phyloP scores from a whole-genome alignment of 1,140 invertebrate species.

The Papilio helenus region DNA sequence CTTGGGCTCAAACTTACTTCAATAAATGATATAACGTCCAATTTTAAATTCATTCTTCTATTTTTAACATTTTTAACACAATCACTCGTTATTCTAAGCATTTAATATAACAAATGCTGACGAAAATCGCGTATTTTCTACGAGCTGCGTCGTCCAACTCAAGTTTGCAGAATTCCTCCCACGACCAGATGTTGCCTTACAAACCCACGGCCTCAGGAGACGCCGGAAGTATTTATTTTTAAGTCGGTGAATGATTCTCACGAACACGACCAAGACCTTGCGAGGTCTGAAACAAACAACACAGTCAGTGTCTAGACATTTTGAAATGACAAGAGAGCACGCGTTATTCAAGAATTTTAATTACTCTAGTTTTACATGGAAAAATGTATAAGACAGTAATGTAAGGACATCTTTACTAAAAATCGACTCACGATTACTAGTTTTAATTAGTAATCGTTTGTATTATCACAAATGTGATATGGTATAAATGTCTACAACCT shows the following conservation, averaged over 20 bases:
- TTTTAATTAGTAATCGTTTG: too few species aligned
- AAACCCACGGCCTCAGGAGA: conserved; percentile 48
- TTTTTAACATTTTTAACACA: background rate
- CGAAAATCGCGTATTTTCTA: conserved; percentile 14
- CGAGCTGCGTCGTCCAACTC: background rate
- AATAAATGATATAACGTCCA: too few species aligned
- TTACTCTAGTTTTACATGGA: background rate
- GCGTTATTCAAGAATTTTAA: background rate
- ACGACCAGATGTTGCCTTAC: conserved; percentile 48
- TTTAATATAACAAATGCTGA: conserved; percentile 10
- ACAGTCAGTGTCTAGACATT: conserved; percentile 51
- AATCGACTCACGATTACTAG: too few species aligned
- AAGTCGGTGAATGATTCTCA: conserved; percentile 60
- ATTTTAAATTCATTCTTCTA: too few species aligned
- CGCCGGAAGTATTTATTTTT: conserved; percentile 60
- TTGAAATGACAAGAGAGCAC: background rate
- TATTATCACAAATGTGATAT: too few species aligned
- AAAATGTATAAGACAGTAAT: too few species aligned
- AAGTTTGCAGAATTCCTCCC: conserved; percentile 28
- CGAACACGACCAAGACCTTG: conserved; percentile 67
- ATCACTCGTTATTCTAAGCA: background rate
- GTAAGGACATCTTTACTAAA: too few species aligned
- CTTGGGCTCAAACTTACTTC: too few species aligned
- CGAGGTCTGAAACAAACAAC: conserved; percentile 55
- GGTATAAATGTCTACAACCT: background rate